Evolutionary conservation across 1,140 invertebrate genomes (phyloP).

Genomic region (Proales similis): DNA sequence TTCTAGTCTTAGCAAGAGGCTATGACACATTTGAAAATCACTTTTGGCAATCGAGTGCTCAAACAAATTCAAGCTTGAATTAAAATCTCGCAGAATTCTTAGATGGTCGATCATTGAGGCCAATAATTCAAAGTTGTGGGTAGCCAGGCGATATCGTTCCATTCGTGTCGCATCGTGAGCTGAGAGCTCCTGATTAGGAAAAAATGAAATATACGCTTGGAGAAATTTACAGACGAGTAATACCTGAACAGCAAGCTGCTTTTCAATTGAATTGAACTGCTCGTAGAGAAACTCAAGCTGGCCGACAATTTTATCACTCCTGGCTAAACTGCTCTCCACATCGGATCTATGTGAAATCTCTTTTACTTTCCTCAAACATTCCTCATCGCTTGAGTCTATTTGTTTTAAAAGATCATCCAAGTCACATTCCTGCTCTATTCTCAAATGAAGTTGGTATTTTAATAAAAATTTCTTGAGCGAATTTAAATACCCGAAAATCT

Average conservation of each 20-base stretch:
- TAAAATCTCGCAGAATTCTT: neutral
- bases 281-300: conserved; percentile 14
- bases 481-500: neutral
- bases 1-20: neutral
- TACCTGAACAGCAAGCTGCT: conserved; percentile 23
- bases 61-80: neutral
- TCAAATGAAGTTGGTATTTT: neutral
- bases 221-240: neutral
- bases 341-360: neutral
- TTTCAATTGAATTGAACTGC: conserved; percentile 26
- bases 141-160: no score
- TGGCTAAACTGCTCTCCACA: conserved; percentile 17
- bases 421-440: neutral
- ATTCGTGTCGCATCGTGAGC: no score
- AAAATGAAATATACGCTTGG: neutral
- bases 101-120: no score
- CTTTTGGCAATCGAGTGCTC: neutral
- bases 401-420: neutral
- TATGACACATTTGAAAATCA: neutral
- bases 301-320: conserved; percentile 30
- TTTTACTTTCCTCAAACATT: conserved; percentile 12
- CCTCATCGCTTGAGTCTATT: neutral
- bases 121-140: no score
- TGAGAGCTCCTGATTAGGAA: neutral
- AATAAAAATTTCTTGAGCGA: neutral